Evolutionary conservation across 2,888 invertebrate genomes (phyloP).

Genomic region (Thysanoteuthis rhombus): DNA sequence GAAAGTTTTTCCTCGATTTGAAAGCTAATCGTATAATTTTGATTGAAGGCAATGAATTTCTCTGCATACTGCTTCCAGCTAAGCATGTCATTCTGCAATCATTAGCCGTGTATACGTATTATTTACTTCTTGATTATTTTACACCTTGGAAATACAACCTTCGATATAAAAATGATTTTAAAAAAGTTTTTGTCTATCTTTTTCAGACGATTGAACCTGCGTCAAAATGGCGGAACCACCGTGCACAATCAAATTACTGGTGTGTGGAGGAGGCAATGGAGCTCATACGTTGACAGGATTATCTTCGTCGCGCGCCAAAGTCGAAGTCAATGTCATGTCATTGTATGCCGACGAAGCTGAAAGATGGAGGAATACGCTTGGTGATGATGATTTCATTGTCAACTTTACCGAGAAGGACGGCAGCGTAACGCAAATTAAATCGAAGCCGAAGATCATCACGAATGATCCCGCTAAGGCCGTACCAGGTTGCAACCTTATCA

Average conservation of each 20-base stretch:
- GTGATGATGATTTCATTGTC: slow-evolving; percentile 39
- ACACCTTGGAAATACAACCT: too few species aligned
- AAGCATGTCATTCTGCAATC: too few species aligned
- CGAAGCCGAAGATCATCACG: slow-evolving; percentile 48
- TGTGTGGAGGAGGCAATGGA: slow-evolving; percentile 57
- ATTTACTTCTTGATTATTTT: too few species aligned
- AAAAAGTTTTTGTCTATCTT: neutral
- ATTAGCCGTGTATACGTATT: too few species aligned
- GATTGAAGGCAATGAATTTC: too few species aligned
- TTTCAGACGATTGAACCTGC: neutral
- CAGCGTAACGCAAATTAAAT: slow-evolving; percentile 34
- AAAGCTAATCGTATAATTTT: too few species aligned
- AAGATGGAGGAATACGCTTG: slow-evolving; percentile 45
- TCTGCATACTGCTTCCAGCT: too few species aligned
- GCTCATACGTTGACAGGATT: slow-evolving; percentile 56
- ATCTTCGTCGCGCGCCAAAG: slow-evolving; percentile 46
- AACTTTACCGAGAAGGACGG: slow-evolving; percentile 37
- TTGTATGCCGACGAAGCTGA: slow-evolving; percentile 54
- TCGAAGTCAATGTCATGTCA: slow-evolving; percentile 50
- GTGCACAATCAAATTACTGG: slow-evolving; percentile 32
- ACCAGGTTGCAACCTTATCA: slow-evolving; percentile 49
- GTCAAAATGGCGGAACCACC: neutral
- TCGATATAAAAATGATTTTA: neutral
- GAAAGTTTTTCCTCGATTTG: too few species aligned
- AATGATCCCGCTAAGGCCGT: slow-evolving; percentile 48